Percentiles rank a stretch among this genome's conserved stretches.
Conservation (phyloP, 37 sponge, comb jelly and placozoan genomes). For the Aphrocallistes beatrix region DNA sequence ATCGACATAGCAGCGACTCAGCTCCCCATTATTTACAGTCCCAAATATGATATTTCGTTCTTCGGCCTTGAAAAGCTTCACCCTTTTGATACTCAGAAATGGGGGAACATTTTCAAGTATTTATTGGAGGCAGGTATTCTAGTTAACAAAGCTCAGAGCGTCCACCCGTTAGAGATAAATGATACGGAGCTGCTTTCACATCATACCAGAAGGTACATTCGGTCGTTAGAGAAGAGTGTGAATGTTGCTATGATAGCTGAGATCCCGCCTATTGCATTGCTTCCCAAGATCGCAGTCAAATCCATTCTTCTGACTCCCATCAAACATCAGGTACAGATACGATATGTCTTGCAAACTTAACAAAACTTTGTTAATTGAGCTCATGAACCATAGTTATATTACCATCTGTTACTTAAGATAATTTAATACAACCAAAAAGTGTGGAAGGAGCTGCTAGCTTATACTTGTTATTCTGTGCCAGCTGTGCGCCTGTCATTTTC, state of each 20-base stretch:
- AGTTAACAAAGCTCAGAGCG: slow-evolving; percentile 20
- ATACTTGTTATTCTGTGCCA: no score
- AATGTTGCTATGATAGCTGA: slow-evolving; percentile 70
- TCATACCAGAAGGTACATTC: slow-evolving; percentile 50
- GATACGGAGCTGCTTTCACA: slow-evolving; percentile 34
- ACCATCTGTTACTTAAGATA: no score
- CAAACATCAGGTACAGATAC: slow-evolving; percentile 47
- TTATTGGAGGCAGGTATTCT: slow-evolving; percentile 34
- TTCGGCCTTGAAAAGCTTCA: slow-evolving; percentile 56
- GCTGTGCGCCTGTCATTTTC: no score
- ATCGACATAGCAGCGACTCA: slow-evolving; percentile 24
- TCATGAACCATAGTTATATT: no score
- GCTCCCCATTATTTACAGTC: slow-evolving; percentile 62
- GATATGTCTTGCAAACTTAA: no score
- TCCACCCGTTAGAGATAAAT: slow-evolving; percentile 44
- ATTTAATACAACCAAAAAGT: no score
- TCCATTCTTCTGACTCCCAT: slow-evolving; percentile 44
- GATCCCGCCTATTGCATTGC: slow-evolving; percentile 56
- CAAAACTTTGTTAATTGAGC: no score
- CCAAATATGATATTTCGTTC: slow-evolving; percentile 64
- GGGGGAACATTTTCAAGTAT: slow-evolving; percentile 47
- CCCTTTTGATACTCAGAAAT: slow-evolving; percentile 72
- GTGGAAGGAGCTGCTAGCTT: no score
- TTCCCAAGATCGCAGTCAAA: slow-evolving; percentile 60
- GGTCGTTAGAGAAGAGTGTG: slow-evolving; percentile 38